Evolutionary conservation across 2,888 invertebrate species (phyloP), one percentile per base, ranked within the genome.

Genomic region (Drosophila anomelani): DNA sequence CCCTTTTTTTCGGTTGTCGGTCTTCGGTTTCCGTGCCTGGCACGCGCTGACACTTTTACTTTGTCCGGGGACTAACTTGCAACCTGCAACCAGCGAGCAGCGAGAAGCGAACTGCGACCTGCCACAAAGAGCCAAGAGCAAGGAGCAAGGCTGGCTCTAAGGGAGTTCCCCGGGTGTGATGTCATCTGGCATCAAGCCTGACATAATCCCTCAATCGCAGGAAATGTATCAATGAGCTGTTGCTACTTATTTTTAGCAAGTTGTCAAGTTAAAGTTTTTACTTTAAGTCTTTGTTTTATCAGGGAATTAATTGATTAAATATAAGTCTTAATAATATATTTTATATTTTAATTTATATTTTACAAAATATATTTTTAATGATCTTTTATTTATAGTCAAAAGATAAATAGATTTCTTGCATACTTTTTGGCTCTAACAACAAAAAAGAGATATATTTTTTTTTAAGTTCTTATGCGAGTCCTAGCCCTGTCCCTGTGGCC

Each of bases 1-100:
- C 20, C 20, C 20, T 47, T 51, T 62, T 49, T 56, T 49, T 26
- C n/a, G 47, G 47, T 56, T 67, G 38, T 17, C 39, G 53, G 44
- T 47, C 66, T 66, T 56, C 36, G 54, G 53, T 56, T 64, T 63
- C 49, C 69, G 84, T 85, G 77, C 84, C 84, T 70, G 84, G 88
- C 88, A 85, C 84, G 77, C 81, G 84, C 88, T 85, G 84, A 85
- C 84, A 85, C 84, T 88, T 85, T 85, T 88, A 85, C 88, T 85
- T 79, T 70, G 79, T 71, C 73, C n/a, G 29, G 41, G 54, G 46
- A 15, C 49, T 29, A 64, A 56, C 66, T 38, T 41, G 55, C 44
- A 53, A 55, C 44, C 49, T n/a, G 49, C 46, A 66, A 47, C 55
- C 20, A 2, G 53, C 20, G 26, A 53, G 53, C 3, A 0, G 38